A percentile compares a stretch with the other conserved stretches of the same genome.
Conservation (phyloP, 2,888 invertebrate genomes). For the Harpagoxenus sublaevis region DNA sequence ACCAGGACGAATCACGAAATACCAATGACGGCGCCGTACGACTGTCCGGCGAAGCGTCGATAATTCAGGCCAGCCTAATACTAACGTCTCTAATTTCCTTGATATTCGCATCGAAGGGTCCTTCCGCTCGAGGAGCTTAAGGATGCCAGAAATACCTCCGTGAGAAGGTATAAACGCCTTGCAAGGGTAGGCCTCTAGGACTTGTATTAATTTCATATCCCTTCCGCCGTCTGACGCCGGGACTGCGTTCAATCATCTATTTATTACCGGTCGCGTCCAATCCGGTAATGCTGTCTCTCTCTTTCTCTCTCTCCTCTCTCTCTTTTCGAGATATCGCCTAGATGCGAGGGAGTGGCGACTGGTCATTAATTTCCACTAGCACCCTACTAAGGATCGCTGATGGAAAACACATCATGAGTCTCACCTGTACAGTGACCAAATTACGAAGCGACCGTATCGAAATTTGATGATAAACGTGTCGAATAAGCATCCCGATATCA, state of each 20-base stretch:
- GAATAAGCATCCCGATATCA: background rate
- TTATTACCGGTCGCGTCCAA: conserved; percentile 84
- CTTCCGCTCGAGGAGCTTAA: conserved; percentile 83
- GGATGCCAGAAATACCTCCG: conserved; percentile 84
- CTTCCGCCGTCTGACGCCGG: conserved; percentile 80
- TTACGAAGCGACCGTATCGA: background rate
- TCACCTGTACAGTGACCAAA: conserved; percentile 53
- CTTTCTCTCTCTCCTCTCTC: conserved; percentile 56
- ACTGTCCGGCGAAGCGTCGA: conserved; percentile 69
- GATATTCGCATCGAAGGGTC: conserved; percentile 84
- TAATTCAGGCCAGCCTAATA: conserved; percentile 74
- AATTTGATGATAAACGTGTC: background rate
- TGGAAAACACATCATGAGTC: conserved; percentile 74
- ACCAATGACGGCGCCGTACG: conserved; percentile 60
- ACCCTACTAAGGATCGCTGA: conserved; percentile 70
- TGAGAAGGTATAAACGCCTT: conserved; percentile 73
- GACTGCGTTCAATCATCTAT: conserved; percentile 84
- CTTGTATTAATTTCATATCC: conserved; percentile 86
- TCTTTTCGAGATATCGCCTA: conserved; percentile 82
- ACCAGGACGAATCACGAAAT: conserved; percentile 55
- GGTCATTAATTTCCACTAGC: conserved; percentile 80
- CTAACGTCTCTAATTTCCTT: conserved; percentile 84
- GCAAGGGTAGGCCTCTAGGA: conserved; percentile 77
- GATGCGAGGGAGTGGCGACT: conserved; percentile 81
- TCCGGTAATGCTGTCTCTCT: conserved; percentile 70